These are phyloP conservation scores for Nephila pilipes DNA, from an alignment of 1,140 invertebrate genomes.

Conservation along the genomic window DNA sequence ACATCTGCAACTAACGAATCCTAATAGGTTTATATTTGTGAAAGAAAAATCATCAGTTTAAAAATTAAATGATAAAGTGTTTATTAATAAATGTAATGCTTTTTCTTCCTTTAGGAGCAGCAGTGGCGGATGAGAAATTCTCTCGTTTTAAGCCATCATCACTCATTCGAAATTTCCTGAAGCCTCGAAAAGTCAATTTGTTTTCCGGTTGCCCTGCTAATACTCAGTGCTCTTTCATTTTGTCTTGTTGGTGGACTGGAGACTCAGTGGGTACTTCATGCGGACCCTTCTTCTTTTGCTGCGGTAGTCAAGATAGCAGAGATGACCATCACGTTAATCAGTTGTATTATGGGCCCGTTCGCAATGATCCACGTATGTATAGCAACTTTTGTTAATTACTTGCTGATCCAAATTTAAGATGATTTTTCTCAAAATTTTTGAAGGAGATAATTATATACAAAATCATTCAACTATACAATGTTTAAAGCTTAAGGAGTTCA, in stretches of 20 bases:
- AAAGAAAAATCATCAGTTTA: no score
- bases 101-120: constrained; percentile 18
- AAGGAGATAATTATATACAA: no score
- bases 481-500: no score
- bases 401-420: no score
- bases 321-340: constrained; percentile 78
- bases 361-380: constrained; percentile 87
- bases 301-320: constrained; percentile 84
- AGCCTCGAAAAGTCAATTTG: constrained; percentile 66
- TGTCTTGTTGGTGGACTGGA: constrained; percentile 94
- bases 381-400: background rate
- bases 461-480: no score
- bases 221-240: constrained; percentile 92
- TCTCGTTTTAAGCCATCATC: constrained; percentile 42
- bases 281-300: constrained; percentile 89
- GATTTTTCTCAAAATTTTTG: no score
- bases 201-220: constrained; percentile 71
- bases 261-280: constrained; percentile 89
- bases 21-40: no score
- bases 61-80: no score
- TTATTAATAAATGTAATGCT: background rate
- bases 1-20: no score
- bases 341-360: constrained; percentile 86
- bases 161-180: constrained; percentile 54
- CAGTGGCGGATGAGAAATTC: constrained; percentile 37